Conservation (phyloP, 2,888 invertebrate species). For the Elmis aenea region DNA sequence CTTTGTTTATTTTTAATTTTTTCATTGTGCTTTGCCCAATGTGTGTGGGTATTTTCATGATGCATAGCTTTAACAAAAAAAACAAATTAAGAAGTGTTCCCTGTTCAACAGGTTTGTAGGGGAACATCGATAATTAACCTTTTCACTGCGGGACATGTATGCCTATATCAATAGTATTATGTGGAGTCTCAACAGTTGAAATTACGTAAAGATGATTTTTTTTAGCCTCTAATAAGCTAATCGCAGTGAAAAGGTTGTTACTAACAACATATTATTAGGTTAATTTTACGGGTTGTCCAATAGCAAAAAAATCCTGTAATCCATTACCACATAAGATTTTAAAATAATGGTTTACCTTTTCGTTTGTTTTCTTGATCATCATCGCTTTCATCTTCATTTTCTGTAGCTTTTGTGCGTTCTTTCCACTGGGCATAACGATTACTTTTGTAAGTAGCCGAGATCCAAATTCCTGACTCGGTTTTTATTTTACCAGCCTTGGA, state of each 20-base stretch:
- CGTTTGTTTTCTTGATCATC: constrained; percentile 40
- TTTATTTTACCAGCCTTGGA: constrained; percentile 72
- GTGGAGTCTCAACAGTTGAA: too few species aligned
- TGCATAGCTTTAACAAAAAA: constrained; percentile 9
- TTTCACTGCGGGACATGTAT: too few species aligned
- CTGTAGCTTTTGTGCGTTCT: constrained; percentile 61
- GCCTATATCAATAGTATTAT: too few species aligned
- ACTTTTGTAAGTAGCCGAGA: constrained; percentile 90
- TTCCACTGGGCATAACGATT: constrained; percentile 86
- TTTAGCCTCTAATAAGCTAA: too few species aligned
- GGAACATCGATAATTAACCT: too few species aligned
- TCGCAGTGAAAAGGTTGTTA: too few species aligned
- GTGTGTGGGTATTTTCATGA: constrained; percentile 55
- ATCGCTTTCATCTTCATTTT: constrained; percentile 46
- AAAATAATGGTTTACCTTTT: constrained; percentile 7
- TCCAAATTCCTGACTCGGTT: constrained; percentile 93
- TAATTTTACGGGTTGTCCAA: too few species aligned
- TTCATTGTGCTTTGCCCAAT: constrained; percentile 76
- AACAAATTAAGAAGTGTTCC: too few species aligned
- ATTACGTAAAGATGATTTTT: too few species aligned
- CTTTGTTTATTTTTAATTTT: constrained; percentile 59
- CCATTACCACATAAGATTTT: too few species aligned
- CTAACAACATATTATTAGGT: too few species aligned
- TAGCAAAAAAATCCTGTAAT: constrained; percentile 1
- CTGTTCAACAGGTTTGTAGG: too few species aligned